Conservation (phyloP, 2,888 invertebrate genomes). For the Hecatera dysodea region DNA sequence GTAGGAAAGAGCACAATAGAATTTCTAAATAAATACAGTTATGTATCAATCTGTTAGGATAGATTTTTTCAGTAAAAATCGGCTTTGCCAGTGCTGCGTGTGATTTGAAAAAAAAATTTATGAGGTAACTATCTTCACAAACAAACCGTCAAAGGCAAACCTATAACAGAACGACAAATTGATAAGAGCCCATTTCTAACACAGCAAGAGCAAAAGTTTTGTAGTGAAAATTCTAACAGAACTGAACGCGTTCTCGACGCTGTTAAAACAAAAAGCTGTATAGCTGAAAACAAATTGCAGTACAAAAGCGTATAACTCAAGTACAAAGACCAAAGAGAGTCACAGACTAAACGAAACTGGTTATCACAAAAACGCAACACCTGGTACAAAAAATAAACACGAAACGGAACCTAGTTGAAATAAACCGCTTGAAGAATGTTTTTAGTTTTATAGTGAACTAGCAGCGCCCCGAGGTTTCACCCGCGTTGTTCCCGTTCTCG, state of each 20-base stretch:
- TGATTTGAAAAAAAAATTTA: background rate
- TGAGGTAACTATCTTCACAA: no score
- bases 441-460: slow-evolving; percentile 42
- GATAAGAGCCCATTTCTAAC: background rate
- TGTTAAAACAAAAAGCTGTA: slow-evolving; percentile 5
- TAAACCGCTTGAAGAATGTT: slow-evolving; percentile 47
- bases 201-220: background rate
- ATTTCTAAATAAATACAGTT: slow-evolving; percentile 65
- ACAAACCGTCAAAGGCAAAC: background rate
- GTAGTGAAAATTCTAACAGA: background rate
- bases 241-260: background rate
- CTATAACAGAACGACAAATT: background rate
- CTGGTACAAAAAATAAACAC: slow-evolving; percentile 30
- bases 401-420: slow-evolving; percentile 33
- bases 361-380: slow-evolving; percentile 50
- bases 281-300: slow-evolving; percentile 21
- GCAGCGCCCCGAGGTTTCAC: no score
- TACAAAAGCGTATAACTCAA: slow-evolving; percentile 21
- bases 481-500: no score
- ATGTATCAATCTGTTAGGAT: slow-evolving; percentile 55
- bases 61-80: background rate
- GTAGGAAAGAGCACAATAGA: slow-evolving; percentile 54
- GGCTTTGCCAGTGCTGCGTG: background rate
- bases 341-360: slow-evolving; percentile 24
- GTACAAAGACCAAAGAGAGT: slow-evolving; percentile 33